These are phyloP conservation scores for Eufriesea mexicana DNA, from an alignment of 1,140 invertebrate species.

Conservation along the genomic window DNA sequence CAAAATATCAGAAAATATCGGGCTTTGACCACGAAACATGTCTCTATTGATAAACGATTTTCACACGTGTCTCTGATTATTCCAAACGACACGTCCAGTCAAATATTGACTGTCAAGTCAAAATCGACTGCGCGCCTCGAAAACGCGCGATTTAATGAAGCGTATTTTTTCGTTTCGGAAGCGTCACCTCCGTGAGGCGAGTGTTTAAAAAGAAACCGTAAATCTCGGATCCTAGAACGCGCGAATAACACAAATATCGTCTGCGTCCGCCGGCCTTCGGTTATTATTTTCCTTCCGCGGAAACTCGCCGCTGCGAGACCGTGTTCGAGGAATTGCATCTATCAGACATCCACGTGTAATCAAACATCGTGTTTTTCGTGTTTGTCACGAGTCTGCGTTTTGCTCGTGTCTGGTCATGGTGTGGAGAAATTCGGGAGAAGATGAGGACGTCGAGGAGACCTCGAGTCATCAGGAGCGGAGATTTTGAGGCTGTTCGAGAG, in stretches of 20 bases:
- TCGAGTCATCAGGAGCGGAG: neutral
- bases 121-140: neutral
- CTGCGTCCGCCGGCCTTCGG: neutral
- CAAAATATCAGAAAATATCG: neutral
- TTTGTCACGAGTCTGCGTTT: neutral
- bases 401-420: neutral
- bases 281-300: slow-evolving; percentile 31
- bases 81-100: neutral
- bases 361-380: neutral
- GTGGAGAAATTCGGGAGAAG: too few species aligned
- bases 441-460: neutral
- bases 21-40: neutral
- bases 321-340: slow-evolving; percentile 26
- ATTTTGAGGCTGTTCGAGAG: neutral
- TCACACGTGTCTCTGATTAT: neutral
- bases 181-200: neutral
- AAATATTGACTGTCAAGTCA: slow-evolving; percentile 30
- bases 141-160: neutral
- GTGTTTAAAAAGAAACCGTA: neutral
- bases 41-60: neutral
- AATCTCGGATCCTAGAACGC: neutral
- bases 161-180: neutral
- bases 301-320: neutral
- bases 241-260: neutral
- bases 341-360: neutral